phyloP scores from a whole-genome alignment of 30 jellyfish, hydroid and myxozoan species.

The Mastigias papua region DNA sequence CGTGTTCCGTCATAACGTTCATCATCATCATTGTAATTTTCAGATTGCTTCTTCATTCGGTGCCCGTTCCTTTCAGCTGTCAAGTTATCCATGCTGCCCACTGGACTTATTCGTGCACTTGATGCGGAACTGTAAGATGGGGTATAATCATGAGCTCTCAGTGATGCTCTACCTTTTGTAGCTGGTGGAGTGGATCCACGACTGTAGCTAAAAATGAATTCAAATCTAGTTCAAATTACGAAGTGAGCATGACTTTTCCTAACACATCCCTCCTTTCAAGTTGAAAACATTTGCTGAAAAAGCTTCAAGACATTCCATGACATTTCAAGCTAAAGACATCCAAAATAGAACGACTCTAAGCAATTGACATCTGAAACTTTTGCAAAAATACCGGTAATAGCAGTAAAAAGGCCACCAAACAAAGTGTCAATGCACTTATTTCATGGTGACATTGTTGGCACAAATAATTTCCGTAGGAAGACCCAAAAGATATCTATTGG shows the following conservation, averaged over 20 bases:
- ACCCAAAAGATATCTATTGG: too few species aligned
- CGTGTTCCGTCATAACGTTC: constrained; percentile 9
- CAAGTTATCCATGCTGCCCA: constrained; percentile 34
- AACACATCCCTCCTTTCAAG: background rate
- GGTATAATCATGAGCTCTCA: constrained; percentile 7
- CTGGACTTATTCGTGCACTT: constrained; percentile 59
- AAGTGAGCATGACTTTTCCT: background rate
- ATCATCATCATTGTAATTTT: constrained; percentile 15
- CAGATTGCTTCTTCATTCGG: background rate
- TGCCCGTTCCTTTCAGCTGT: background rate
- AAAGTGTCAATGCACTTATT: too few species aligned
- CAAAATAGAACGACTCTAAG: too few species aligned
- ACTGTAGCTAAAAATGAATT: constrained; percentile 18
- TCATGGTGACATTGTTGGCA: too few species aligned
- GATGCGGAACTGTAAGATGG: constrained; percentile 66
- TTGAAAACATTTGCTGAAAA: too few species aligned
- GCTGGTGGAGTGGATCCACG: constrained; percentile 40
- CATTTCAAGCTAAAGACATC: too few species aligned
- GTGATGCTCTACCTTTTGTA: constrained; percentile 11
- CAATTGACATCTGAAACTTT: too few species aligned
- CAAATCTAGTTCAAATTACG: background rate
- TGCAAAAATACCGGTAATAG: too few species aligned
- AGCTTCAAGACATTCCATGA: too few species aligned
- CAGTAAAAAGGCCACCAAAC: too few species aligned
- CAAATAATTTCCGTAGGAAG: too few species aligned